A percentile compares a stretch with the other conserved stretches of the same genome.
These are phyloP conservation scores for Brachionus rubens DNA, from an alignment of 1,140 invertebrate genomes.

Conservation along the genomic window DNA sequence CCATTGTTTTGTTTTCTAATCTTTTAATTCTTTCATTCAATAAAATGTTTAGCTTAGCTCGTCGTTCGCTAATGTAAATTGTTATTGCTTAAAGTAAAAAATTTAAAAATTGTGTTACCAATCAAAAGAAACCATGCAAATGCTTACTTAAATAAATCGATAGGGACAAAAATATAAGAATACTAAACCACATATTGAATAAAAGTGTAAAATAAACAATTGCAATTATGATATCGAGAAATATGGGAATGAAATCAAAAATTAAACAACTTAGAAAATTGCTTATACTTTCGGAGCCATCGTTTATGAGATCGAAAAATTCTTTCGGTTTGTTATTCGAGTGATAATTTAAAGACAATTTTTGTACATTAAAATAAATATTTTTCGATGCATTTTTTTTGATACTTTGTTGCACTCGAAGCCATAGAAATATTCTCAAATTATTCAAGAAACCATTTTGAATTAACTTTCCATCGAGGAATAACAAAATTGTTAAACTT, in stretches of 20 bases:
- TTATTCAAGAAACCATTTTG: constrained; percentile 64
- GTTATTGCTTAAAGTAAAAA: not conserved
- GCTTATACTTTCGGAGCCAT: constrained; percentile 38
- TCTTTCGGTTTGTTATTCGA: constrained; percentile 87
- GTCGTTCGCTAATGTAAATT: constrained; percentile 21
- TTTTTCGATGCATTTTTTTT: constrained; percentile 81
- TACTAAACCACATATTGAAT: constrained; percentile 88
- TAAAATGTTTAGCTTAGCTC: not conserved
- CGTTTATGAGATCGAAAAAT: constrained; percentile 71
- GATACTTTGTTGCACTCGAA: constrained; percentile 88
- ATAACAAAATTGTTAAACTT: not conserved
- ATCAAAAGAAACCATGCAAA: constrained; percentile 61
- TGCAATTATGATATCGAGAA: constrained; percentile 87
- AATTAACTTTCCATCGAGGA: not conserved
- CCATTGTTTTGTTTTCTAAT: not conserved
- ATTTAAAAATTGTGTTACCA: not conserved
- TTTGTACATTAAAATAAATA: constrained; percentile 80
- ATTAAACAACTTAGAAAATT: constrained; percentile 60
- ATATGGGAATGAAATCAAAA: constrained; percentile 77
- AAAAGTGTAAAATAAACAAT: constrained; percentile 78
- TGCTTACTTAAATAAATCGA: constrained; percentile 40
- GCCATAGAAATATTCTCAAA: constrained; percentile 84
- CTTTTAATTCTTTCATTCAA: constrained; percentile 10
- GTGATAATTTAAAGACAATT: constrained; percentile 73
- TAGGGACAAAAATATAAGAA: constrained; percentile 73